Evolutionary conservation across 2,888 invertebrate species (phyloP).

Genomic region (Tetrapedia diversipes): DNA sequence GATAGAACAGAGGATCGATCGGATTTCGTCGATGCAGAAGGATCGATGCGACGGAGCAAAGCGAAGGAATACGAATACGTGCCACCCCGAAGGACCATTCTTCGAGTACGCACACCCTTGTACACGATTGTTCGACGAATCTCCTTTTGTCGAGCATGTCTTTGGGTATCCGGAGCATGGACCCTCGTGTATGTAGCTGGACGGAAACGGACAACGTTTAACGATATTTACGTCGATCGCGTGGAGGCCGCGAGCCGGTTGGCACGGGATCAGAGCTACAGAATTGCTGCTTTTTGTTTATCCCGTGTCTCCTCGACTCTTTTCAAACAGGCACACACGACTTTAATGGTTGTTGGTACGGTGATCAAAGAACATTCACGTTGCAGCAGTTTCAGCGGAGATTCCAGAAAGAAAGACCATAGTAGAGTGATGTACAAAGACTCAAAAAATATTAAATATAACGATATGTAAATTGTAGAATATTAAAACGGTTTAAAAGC

Average conservation of each 20-base stretch:
- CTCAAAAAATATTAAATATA: no score
- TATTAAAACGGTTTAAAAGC: no score
- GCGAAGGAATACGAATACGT: neutral
- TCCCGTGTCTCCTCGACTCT: neutral
- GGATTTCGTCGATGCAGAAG: neutral
- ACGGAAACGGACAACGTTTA: constrained; percentile 32
- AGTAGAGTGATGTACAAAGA: no score
- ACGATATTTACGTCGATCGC: constrained; percentile 35
- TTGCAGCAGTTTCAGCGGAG: no score
- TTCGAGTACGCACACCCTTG: neutral
- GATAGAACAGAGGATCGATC: constrained; percentile 30
- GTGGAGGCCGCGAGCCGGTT: constrained; percentile 14
- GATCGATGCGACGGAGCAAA: neutral
- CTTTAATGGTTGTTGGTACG: neutral
- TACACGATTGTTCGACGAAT: constrained; percentile 2
- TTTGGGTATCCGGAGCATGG: neutral
- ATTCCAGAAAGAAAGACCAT: no score
- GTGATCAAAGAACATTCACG: no score
- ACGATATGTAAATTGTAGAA: no score
- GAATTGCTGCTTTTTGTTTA: neutral
- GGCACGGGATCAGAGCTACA: constrained; percentile 27
- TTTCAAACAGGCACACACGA: neutral
- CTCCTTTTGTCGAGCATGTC: constrained; percentile 11
- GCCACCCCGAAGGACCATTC: neutral
- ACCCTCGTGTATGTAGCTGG: neutral